Conservation (phyloP, 2,888 invertebrate genomes). For the Panzeria rudis region DNA sequence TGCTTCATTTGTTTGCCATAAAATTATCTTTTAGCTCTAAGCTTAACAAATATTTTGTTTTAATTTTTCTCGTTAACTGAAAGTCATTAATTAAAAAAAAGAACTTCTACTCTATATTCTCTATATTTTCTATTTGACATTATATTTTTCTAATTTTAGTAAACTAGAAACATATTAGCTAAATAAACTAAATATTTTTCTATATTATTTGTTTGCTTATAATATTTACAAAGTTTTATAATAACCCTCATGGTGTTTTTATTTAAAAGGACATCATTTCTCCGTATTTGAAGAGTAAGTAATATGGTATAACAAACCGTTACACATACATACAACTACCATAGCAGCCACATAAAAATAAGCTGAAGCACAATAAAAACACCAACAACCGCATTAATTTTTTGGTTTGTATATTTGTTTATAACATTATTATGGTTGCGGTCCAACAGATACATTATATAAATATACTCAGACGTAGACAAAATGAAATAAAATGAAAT, state of each 20-base stretch:
- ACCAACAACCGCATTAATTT: not conserved
- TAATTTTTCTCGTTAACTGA: too few relatives aligned
- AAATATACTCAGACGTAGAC: slow-evolving; percentile 16
- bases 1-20: too few relatives aligned
- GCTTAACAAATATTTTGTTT: too few relatives aligned
- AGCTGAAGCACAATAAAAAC: not conserved
- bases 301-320: not conserved
- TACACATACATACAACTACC: not conserved
- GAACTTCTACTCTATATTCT: too few relatives aligned
- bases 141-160: too few relatives aligned
- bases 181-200: too few relatives aligned
- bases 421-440: slow-evolving; percentile 13
- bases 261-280: not conserved
- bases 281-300: not conserved
- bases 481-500: slow-evolving; percentile 20
- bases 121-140: too few relatives aligned
- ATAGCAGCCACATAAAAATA: not conserved
- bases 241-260: not conserved
- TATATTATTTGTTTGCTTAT: too few relatives aligned
- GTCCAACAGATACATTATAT: not conserved
- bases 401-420: slow-evolving; percentile 3
- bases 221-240: slow-evolving; percentile 4
- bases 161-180: too few relatives aligned
- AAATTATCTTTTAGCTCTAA: too few relatives aligned
- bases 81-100: too few relatives aligned